Evolutionary conservation across 2,797 vertebrate species (phyloP).

Genomic region (Philypnodon macrostomus): DNA sequence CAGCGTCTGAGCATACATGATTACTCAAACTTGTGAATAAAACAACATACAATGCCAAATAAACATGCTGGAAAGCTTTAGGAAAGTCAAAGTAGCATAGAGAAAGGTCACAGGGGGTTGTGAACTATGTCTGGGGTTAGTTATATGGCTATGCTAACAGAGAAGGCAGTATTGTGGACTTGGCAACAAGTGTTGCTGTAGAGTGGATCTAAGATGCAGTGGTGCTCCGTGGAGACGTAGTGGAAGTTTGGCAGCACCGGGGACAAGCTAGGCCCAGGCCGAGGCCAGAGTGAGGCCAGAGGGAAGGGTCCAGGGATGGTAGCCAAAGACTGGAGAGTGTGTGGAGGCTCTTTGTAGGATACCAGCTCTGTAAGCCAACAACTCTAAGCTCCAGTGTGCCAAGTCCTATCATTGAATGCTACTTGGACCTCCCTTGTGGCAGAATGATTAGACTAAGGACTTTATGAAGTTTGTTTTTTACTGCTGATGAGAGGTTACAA

Average conservation of each 20-base stretch:
- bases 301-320: constrained; percentile 52
- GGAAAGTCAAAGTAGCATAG: too few species aligned
- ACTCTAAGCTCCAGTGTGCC: constrained; percentile 44
- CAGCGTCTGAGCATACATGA: too few species aligned
- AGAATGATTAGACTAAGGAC: constrained; percentile 36
- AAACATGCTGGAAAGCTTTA: too few species aligned
- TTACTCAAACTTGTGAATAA: too few species aligned
- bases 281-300: constrained; percentile 66
- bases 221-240: constrained; percentile 61
- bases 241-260: constrained; percentile 57
- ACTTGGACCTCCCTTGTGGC: constrained; percentile 52
- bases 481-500: constrained; percentile 20
- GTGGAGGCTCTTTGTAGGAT: constrained; percentile 57
- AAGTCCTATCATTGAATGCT: constrained; percentile 45
- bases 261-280: constrained; percentile 54
- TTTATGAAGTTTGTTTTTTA: constrained; percentile 24
- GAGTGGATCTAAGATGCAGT: constrained; percentile 59
- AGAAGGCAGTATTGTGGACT: constrained; percentile 56
- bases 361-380: constrained; percentile 41
- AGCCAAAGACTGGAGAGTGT: constrained; percentile 62
- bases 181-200: constrained; percentile 49
- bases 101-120: constrained; percentile 40
- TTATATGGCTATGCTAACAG: constrained; percentile 43
- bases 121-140: constrained; percentile 37
- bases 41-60: too few species aligned